A percentile compares a stretch with the other conserved stretches of the same genome.
Evolutionary conservation across 1,140 invertebrate genomes (phyloP).

Genomic region (Zaprionus lachaisei): DNA sequence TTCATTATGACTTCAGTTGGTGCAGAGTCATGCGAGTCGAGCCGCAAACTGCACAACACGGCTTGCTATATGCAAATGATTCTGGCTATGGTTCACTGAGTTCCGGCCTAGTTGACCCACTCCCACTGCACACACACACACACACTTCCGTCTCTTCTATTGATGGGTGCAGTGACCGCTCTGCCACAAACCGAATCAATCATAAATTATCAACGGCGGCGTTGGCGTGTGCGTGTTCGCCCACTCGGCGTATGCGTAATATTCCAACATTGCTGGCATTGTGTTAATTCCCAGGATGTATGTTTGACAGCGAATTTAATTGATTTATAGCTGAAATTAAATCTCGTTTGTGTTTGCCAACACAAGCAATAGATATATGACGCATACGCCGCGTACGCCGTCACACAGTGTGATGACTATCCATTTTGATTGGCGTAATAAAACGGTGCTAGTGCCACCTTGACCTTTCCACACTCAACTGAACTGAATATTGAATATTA

Average conservation of each 20-base stretch:
- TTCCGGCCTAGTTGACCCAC: constrained; percentile 1
- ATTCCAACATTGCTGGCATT: constrained; percentile 27
- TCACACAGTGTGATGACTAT: neutral
- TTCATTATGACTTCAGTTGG: constrained; percentile 58
- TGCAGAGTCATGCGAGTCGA: constrained; percentile 2
- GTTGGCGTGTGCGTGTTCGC: neutral
- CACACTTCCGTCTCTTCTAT: neutral
- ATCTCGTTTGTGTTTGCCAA: constrained; percentile 32
- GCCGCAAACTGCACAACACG: constrained; percentile 38
- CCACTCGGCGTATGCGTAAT: constrained; percentile 55
- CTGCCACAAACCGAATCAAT: constrained; percentile 64
- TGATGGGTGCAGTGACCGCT: neutral
- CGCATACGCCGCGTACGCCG: constrained; percentile 14
- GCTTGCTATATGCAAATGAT: constrained; percentile 63
- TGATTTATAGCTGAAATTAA: constrained; percentile 73
- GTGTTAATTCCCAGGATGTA: constrained; percentile 30
- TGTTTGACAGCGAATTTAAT: constrained; percentile 51
- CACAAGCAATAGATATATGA: constrained; percentile 26
- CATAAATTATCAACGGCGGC: constrained; percentile 69
- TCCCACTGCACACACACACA: neutral
- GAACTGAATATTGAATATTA: constrained; percentile 15
- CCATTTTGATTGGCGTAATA: constrained; percentile 25
- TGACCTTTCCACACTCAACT: constrained; percentile 9
- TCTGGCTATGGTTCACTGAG: constrained; percentile 4
- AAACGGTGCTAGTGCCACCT: neutral